Evolutionary conservation across 2,888 invertebrate species (phyloP), one percentile per base, ranked within the genome.

Genomic region (Caenorhabditis becei): DNA sequence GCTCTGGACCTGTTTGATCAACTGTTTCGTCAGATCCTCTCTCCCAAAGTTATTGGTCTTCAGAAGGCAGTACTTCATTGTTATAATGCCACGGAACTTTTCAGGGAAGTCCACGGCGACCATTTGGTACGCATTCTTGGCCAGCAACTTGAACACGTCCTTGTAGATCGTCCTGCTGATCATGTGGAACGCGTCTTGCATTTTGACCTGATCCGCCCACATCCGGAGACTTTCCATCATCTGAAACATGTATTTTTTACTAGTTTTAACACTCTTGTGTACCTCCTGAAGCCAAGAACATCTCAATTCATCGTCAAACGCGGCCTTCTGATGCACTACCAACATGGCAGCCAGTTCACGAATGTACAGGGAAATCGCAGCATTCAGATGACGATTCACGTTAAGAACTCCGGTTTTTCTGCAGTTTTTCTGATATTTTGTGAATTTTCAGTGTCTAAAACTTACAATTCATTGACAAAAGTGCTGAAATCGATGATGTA

Each of bases 21-120:
- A 63, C 7, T 51, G 37, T 3, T 28, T 54, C 8, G 82, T 77
- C 3, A 84, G 61, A 10, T 44, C 56, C 0, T 81, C 84, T 56
- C 86, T 49, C 11, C 78, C 80, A 35, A 65, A 79, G 37, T 84
- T 79, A 23, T 77, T 66, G 2, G 82, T 75, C 47, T 83, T 70
- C n/a, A 74, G 41, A 11, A 86, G 67, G n/a, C 86, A 86, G 54
- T 71, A 80, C 26, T 79, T 63, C 32, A 84, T 49, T 11, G 83
- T 80, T 24, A 77, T 65, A 23, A 86, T 80, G 4, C 70, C 61
- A 5, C 71, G 59, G 10, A 62, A 69, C 44, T 83, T 77, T 7
- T 61, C 37, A 2, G 86, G 86, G 18, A 77, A 86, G 16, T 78
- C 70, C 5, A 69, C 65, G n/a, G 82, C 75, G 16, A 81, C 77